Evolutionary conservation across 2,888 invertebrate species (phyloP), one percentile per base, ranked within the genome.

Genomic region (Steinernema carpocapsae): DNA sequence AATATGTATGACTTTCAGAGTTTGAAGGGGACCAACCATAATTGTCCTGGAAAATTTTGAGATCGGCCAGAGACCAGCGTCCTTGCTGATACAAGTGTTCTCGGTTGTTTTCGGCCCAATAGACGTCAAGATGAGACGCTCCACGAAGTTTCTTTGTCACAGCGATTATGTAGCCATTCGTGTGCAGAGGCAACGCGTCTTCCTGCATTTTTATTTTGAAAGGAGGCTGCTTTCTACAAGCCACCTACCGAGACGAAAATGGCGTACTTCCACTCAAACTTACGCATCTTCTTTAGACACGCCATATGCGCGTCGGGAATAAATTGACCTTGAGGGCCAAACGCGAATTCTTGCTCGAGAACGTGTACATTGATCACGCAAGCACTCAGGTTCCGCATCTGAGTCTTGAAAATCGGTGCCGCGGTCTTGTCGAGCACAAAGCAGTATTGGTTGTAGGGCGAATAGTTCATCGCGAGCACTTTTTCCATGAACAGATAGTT

Each of bases 61-160:
- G 32, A 10, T 64, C 14, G 29, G 64, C 64, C 17, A 64, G 29
- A 1, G 64, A 64, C 64, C 64, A 64, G 4, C 64, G 64, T 6
- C 64, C 64, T n/a, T 64, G 29, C 19, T 64, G 64, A 64, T 64
- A 64, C 29, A 64, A 32, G 26, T 64, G 32, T n/a, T 64, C 64
- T 17, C 64, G 22, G 32, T 64, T 64, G 64, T 64, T 64, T 32
- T 64, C 64, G 24, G 64, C 64, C 64, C 64, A 64, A 26, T 64
- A 64, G 17, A 64, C 64, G 64, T 64, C 64, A 17, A 64, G n/a
- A 64, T 64, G 64, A 32, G 64, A 64, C 2, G 19, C 2, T 29
- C 64, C 64, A 17, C 64, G 64, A 12, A 64, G 29, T 32, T 64
- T 64, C 64, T 64, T 64, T 17, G 64, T 64, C 64, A 64, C 64